phyloP scores from a whole-genome alignment of 2,888 invertebrate genomes.

The Malthinus flaveolus region DNA sequence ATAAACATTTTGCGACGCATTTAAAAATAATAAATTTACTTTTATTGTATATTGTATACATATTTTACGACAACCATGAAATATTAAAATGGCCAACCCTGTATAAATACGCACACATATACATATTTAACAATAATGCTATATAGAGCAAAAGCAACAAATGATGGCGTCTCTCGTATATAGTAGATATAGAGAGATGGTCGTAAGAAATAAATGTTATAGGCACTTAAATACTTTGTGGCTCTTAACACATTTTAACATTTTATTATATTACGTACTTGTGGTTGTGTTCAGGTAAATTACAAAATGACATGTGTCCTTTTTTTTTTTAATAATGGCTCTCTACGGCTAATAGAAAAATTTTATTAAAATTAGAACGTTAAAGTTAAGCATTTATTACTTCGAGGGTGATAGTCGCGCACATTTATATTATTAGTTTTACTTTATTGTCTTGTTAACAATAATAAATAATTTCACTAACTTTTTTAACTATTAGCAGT shows the following conservation, averaged over 20 bases:
- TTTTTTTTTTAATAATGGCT: no score
- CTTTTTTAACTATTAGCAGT: neutral
- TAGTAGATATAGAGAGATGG: slow-evolving; percentile 19
- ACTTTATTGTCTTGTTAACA: slow-evolving; percentile 1
- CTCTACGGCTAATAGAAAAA: no score
- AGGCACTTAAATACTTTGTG: slow-evolving; percentile 41
- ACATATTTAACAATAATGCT: slow-evolving; percentile 11
- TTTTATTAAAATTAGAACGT: no score
- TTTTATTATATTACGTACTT: slow-evolving; percentile 23
- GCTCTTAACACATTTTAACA: slow-evolving; percentile 34
- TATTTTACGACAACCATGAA: slow-evolving; percentile 1
- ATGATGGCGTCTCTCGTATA: neutral
- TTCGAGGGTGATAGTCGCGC: no score
- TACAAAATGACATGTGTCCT: neutral
- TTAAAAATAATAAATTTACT: no score
- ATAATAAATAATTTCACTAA: neutral
- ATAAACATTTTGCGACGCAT: no score
- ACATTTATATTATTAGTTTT: neutral
- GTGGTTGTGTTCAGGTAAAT: slow-evolving; percentile 19
- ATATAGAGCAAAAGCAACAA: slow-evolving; percentile 21
- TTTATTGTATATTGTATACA: slow-evolving; percentile 2
- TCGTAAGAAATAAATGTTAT: slow-evolving; percentile 36
- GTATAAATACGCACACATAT: slow-evolving; percentile 6
- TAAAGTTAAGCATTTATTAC: no score
- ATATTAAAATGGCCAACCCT: slow-evolving; percentile 5